Evolutionary conservation across 1,140 invertebrate genomes (phyloP), one percentile per base, ranked within the genome.

Genomic region (Lucilia cuprina): DNA sequence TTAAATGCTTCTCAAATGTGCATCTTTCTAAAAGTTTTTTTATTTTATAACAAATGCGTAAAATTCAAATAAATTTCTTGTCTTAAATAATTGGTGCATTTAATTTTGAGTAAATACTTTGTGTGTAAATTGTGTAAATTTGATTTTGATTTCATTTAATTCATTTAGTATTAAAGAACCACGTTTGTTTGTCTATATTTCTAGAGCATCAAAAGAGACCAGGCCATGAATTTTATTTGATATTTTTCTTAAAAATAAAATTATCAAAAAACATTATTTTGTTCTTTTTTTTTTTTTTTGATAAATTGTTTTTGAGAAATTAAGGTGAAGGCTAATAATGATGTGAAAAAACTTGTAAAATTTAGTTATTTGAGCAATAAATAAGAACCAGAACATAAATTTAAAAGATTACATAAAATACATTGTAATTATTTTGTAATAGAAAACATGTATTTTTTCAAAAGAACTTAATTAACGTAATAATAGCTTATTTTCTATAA

Each of bases 181-280:
- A 41, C 41, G 41, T 41, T 41, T 41, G 41, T 41, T 41, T 41
- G 5, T 41, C 25, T 30, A 30, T 30, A 30, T 30, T 30, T 30
- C 7, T 41, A 41, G 5, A 41, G 41, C 41, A 41, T 41, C 41
- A 41, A 41, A 47, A n/a, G 17, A 21, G 4, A 25, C 13, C 74
- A 47, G 75, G 35, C 75, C 75, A 78, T 78, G 75, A 78, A 78
- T 78, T 78, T 78, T n/a, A 78, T 78, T 17, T 78, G n/a, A 41
- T 10, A 47, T 78, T 78, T 47, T 17, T 13, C 17, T 47, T 41
- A 47, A 34, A 10, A 10, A 1, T 13, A 17, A 30, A 30, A 30
- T 30, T 30, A 30, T 30, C 25, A 30, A 78, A 78, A 47, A 41
- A 17, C 5, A 41, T 78, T n/a, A n/a, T n/a, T n/a, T n/a, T n/a